A percentile compares a stretch with the other conserved stretches of the same genome.
Conservation (phyloP, 2,113 vertebrate species). For the Hymenochirus boettgeri region DNA sequence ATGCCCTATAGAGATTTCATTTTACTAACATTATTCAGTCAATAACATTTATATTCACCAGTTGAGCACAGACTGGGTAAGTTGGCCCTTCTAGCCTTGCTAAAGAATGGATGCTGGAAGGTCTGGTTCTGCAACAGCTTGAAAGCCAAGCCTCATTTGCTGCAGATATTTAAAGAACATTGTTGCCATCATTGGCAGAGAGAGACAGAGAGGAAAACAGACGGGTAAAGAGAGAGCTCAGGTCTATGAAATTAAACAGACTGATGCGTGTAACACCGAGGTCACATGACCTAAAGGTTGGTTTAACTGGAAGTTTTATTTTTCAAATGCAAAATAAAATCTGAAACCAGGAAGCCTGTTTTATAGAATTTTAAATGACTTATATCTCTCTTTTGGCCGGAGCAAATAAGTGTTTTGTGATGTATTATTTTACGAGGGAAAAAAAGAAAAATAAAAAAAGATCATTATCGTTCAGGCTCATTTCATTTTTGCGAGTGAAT, state of each 20-base stretch:
- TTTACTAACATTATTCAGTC: no score
- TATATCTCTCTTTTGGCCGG: conserved; percentile 82
- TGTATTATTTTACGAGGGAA: conserved; percentile 65
- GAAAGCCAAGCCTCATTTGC: no score
- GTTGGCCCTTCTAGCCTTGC: no score
- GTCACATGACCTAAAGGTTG: conserved; percentile 77
- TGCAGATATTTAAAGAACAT: no score
- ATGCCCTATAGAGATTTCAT: no score
- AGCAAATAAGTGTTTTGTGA: conserved; percentile 88
- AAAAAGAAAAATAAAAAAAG: conserved; percentile 56
- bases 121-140: no score
- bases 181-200: no score
- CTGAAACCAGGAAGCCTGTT: conserved; percentile 86
- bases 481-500: conserved; percentile 82
- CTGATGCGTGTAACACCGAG: conserved; percentile 55
- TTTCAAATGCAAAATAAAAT: conserved; percentile 92
- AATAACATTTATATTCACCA: no score
- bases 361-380: conserved; percentile 88
- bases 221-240: no score
- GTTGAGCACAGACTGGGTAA: no score
- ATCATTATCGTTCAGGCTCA: conserved; percentile 76
- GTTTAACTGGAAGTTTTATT: conserved; percentile 82
- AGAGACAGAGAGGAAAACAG: no score
- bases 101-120: no score
- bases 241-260: conserved; percentile 53